Evolutionary conservation across 2,113 vertebrate species (phyloP).

Genomic region (Dipodomys spectabilis): DNA sequence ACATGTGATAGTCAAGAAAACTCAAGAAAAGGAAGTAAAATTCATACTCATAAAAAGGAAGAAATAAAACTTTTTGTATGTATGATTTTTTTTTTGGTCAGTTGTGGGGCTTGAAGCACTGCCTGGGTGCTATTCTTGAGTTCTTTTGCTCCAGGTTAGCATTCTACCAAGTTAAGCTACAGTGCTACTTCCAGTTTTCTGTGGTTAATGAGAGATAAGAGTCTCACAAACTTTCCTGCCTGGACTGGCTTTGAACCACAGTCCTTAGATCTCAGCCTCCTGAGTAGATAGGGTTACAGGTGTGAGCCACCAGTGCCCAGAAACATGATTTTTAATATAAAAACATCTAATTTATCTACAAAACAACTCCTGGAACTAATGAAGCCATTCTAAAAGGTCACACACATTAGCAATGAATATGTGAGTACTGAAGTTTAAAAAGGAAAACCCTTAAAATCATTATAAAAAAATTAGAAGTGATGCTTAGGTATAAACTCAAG

Average conservation of each 20-base stretch:
- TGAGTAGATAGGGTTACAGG: no score
- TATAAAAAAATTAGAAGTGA: neutral
- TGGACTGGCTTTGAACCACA: no score
- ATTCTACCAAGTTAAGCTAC: no score
- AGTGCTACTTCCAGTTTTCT: no score
- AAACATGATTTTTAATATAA: neutral
- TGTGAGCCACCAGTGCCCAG: no score
- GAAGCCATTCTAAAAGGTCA: neutral
- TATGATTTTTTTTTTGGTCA: neutral
- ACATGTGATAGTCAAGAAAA: neutral
- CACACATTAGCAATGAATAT: neutral
- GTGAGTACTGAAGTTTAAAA: neutral
- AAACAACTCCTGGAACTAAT: neutral
- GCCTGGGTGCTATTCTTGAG: no score
- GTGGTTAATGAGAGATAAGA: no score
- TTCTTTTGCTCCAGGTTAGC: no score
- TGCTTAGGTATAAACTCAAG: neutral
- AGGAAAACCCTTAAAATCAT: neutral
- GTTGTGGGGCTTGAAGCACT: no score
- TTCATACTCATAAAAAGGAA: neutral
- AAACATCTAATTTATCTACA: neutral
- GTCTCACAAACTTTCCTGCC: no score
- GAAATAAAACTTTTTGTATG: neutral
- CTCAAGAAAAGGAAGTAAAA: neutral
- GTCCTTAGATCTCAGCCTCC: no score